Conservation (phyloP, 2,113 vertebrate species). For the Rhinogobius similis region DNA sequence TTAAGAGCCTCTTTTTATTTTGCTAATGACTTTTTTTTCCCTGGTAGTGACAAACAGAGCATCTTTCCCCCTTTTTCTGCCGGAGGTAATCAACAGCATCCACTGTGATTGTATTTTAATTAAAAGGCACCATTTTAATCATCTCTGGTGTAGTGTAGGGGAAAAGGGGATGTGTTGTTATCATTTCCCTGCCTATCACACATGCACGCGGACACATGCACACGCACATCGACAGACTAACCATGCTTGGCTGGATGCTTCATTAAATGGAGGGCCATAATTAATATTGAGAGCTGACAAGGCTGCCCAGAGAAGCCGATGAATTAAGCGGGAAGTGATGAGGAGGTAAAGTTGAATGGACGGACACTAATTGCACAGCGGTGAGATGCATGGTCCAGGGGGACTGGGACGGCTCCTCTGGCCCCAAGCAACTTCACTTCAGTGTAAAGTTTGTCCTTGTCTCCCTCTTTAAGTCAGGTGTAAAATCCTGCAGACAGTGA, state of each 20-base stretch:
- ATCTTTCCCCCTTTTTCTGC: conserved; percentile 25
- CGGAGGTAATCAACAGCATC: conserved; percentile 62
- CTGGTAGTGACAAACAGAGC: not conserved
- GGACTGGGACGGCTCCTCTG: conserved; percentile 16
- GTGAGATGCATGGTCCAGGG: conserved; percentile 51
- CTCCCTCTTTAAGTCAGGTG: conserved; percentile 7
- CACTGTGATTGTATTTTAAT: conserved; percentile 71
- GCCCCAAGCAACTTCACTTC: conserved; percentile 10
- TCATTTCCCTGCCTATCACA: conserved; percentile 55
- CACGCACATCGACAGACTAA: conserved; percentile 39
- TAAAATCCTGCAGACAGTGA: conserved; percentile 11
- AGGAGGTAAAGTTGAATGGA: conserved; percentile 64
- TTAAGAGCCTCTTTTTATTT: conserved; percentile 16
- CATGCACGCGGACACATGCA: not conserved
- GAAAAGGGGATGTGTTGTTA: conserved; percentile 54
- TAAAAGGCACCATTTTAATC: conserved; percentile 73
- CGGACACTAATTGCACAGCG: conserved; percentile 62
- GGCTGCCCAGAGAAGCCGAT: conserved; percentile 59
- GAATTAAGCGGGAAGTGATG: conserved; percentile 66
- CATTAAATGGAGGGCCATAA: conserved; percentile 70
- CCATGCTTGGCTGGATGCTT: conserved; percentile 57
- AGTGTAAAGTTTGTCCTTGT: conserved; percentile 33
- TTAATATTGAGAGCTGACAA: conserved; percentile 75
- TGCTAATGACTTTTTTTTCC: conserved; percentile 9
- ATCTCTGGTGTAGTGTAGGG: conserved; percentile 48